Conservation (phyloP, 2,888 invertebrate genomes). For the Plagodis dolabraria region DNA sequence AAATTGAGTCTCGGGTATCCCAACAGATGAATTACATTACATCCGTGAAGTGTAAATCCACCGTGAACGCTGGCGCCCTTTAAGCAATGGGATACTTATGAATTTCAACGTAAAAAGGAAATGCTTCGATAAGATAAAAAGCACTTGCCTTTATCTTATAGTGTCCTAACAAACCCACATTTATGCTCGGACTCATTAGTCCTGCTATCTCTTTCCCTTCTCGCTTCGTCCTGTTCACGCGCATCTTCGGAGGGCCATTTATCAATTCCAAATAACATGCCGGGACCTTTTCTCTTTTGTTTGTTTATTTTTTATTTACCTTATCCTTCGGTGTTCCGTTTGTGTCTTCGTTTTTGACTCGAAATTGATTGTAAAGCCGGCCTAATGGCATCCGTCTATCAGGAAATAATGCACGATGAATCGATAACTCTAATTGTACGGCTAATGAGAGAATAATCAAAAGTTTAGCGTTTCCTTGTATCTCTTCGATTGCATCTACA, state of each 20-base stretch:
- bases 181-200: conserved; percentile 75
- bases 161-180: conserved; percentile 61
- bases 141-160: conserved; percentile 77
- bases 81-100: conserved; percentile 37
- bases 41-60: conserved; percentile 63
- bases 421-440: conserved; percentile 73
- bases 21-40: conserved; percentile 56
- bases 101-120: conserved; percentile 41
- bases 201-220: conserved; percentile 62
- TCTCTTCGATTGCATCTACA: conserved; percentile 40
- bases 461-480: conserved; percentile 45
- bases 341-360: conserved; percentile 69
- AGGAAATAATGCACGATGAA: conserved; percentile 66
- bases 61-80: conserved; percentile 63
- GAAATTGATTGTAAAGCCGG: conserved; percentile 81
- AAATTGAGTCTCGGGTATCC: conserved; percentile 52
- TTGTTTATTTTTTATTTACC: conserved; percentile 82
- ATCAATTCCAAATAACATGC: conserved; percentile 85
- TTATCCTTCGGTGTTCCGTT: conserved; percentile 76
- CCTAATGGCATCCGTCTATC: conserved; percentile 74
- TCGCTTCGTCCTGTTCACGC: conserved; percentile 69
- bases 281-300: conserved; percentile 78
- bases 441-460: conserved; percentile 64
- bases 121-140: conserved; percentile 53
- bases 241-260: conserved; percentile 80